phyloP scores from a whole-genome alignment of 2,113 vertebrate genomes.

The Lucifuga dentata region DNA sequence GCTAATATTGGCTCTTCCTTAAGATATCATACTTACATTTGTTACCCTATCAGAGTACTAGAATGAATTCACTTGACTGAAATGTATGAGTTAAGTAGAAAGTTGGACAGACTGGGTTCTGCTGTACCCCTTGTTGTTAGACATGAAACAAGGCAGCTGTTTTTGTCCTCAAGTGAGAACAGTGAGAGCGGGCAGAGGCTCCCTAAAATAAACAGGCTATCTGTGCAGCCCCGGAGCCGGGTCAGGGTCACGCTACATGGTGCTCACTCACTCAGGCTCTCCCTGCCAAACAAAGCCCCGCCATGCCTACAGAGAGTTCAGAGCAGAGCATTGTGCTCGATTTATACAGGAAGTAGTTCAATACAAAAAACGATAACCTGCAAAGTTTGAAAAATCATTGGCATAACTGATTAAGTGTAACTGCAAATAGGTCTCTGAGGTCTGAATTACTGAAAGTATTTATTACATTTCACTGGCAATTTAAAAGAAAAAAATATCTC shows the following conservation, averaged over 20 bases:
- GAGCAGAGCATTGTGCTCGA: slow-evolving; percentile 5
- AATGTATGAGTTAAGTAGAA: neutral
- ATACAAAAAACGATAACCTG: neutral
- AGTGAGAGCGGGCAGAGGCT: slow-evolving; percentile 62
- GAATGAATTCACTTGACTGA: no score
- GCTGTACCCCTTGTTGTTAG: slow-evolving; percentile 44
- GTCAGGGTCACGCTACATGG: slow-evolving; percentile 63
- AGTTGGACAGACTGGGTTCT: neutral
- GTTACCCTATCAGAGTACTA: no score
- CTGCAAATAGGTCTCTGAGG: no score
- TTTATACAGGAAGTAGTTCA: neutral
- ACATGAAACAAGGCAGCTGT: slow-evolving; percentile 71
- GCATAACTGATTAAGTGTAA: no score
- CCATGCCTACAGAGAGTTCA: slow-evolving; percentile 6
- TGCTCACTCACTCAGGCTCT: slow-evolving; percentile 48
- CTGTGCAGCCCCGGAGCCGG: slow-evolving; percentile 51
- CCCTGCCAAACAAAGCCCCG: slow-evolving; percentile 51
- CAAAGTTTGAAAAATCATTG: neutral
- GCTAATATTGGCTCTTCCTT: no score
- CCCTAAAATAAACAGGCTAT: slow-evolving; percentile 78
- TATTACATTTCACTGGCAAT: no score
- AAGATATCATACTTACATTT: no score
- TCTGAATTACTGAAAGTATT: no score
- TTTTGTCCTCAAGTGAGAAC: slow-evolving; percentile 69
- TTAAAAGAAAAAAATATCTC: neutral